phyloP scores from a whole-genome alignment of 2,113 vertebrate species.

The Ochotona princeps region DNA sequence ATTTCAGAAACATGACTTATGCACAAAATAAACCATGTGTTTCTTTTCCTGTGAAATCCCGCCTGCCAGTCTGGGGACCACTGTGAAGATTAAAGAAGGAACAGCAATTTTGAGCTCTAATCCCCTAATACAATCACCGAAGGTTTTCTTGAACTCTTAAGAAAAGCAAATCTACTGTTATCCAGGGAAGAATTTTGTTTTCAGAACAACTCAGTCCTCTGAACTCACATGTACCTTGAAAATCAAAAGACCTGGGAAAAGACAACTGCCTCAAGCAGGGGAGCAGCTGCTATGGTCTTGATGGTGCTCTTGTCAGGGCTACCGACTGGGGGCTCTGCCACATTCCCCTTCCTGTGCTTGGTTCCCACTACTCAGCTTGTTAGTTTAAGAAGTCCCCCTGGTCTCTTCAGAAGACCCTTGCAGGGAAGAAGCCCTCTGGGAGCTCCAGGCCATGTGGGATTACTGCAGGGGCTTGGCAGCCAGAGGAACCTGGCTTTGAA shows the following conservation, averaged over 20 bases:
- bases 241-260: conserved; percentile 39
- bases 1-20: conserved; percentile 63
- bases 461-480: not conserved
- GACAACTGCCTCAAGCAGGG: not conserved
- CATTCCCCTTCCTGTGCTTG: not conserved
- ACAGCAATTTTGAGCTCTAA: conserved; percentile 72
- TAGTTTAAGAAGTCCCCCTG: not conserved
- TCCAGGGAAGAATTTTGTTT: conserved; percentile 68
- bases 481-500: not conserved
- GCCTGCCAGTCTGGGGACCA: conserved; percentile 49
- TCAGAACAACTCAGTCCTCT: conserved; percentile 44
- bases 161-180: conserved; percentile 71
- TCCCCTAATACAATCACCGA: conserved; percentile 63
- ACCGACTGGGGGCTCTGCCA: not conserved
- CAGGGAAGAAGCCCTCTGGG: not conserved
- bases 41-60: conserved; percentile 65
- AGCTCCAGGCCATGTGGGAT: not conserved
- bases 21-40: conserved; percentile 60
- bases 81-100: conserved; percentile 72
- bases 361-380: not conserved
- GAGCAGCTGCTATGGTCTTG: not conserved
- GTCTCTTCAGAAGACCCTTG: not conserved
- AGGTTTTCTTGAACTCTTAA: conserved; percentile 72
- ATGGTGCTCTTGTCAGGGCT: not conserved
- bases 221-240: conserved; percentile 51